Evolutionary conservation across 2,113 vertebrate species (phyloP).

Genomic region (Hippolais icterina): DNA sequence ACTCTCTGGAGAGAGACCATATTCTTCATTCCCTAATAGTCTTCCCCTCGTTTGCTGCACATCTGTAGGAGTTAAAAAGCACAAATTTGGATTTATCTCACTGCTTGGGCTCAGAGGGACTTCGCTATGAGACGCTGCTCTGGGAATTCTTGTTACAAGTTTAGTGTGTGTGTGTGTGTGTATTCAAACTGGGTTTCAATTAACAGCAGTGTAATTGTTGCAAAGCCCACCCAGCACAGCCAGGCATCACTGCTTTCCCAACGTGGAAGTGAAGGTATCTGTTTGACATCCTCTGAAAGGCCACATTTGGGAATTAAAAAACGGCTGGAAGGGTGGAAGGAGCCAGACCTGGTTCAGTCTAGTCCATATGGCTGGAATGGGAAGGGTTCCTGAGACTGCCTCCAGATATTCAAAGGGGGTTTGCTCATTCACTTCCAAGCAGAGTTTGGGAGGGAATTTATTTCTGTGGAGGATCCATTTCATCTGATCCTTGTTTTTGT

Average conservation of each 20-base stretch:
- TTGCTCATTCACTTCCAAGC: neutral
- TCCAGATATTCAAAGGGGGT: neutral
- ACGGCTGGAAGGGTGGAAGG: neutral
- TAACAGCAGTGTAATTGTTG: neutral
- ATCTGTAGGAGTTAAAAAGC: neutral
- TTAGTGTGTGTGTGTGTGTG: neutral
- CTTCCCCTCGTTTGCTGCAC: neutral
- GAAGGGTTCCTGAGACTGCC: neutral
- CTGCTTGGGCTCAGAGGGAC: neutral
- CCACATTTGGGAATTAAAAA: neutral
- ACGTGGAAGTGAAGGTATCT: accelerated
- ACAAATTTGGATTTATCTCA: conserved; percentile 5
- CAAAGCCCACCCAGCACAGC: neutral
- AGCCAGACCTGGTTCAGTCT: neutral
- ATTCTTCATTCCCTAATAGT: neutral
- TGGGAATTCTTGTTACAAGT: neutral
- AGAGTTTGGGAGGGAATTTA: neutral
- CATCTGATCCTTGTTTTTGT: neutral
- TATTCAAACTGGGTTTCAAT: neutral
- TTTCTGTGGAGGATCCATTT: neutral
- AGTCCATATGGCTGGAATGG: neutral
- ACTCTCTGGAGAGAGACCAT: neutral
- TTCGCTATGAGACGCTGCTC: neutral
- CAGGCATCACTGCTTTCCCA: neutral
- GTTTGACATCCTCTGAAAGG: neutral